Conservation (phyloP, 2,797 vertebrate species). For the Kryptolebias ocellatus region DNA sequence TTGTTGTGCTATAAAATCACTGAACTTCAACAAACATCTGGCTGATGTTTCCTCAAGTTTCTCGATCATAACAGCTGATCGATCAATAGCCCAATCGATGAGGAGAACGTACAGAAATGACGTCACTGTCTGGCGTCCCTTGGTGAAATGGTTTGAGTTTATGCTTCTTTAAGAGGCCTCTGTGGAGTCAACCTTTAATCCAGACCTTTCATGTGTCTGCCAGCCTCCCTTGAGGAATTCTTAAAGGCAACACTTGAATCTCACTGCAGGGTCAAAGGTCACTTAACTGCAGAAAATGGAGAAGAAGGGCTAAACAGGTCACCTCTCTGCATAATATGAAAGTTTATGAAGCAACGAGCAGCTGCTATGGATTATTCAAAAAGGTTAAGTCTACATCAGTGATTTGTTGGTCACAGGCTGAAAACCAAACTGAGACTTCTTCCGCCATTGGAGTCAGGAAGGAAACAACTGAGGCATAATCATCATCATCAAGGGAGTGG, state of each 20-base stretch:
- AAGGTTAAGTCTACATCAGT: not conserved
- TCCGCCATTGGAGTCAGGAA: no score
- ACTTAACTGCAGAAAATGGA: conserved; percentile 43
- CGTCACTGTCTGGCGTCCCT: not conserved
- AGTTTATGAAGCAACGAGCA: not conserved
- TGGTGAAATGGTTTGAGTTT: not conserved
- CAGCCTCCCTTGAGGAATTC: conserved; percentile 39
- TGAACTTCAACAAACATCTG: no score
- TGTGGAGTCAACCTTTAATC: conserved; percentile 21
- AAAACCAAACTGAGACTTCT: no score
- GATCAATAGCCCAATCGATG: not conserved
- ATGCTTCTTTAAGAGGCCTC: conserved; percentile 16
- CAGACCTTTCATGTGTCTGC: conserved; percentile 38
- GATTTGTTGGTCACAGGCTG: not conserved
- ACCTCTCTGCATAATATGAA: not conserved
- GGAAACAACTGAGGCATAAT: no score
- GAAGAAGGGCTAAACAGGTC: not conserved
- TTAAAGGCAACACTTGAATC: conserved; percentile 27
- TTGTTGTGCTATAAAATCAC: no score
- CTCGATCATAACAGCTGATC: not conserved
- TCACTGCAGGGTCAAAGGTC: conserved; percentile 26
- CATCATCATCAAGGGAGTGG: no score
- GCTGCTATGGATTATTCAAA: conserved; percentile 1
- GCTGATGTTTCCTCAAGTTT: not conserved
- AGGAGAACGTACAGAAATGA: not conserved